phyloP scores from a whole-genome alignment of 2,797 vertebrate species.

The Sebastolobus altivelis region DNA sequence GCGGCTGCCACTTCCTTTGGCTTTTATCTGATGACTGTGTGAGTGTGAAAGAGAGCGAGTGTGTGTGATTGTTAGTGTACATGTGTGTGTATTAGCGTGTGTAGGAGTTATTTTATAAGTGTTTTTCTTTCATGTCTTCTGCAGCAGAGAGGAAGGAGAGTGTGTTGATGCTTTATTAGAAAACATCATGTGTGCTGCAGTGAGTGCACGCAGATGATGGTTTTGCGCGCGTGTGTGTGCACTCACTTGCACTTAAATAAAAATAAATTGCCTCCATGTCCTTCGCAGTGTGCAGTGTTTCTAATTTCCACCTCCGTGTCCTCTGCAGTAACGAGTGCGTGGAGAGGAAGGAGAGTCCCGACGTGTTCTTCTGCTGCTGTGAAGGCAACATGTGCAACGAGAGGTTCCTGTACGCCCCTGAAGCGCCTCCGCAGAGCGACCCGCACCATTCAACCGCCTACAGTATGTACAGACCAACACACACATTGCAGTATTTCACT shows the following conservation, averaged over 20 bases:
- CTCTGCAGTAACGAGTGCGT: conserved; percentile 90
- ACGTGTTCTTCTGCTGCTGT: conserved; percentile 98
- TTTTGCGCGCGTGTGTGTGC: neutral
- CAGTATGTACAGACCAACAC: conserved; percentile 70
- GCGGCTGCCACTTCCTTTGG: conserved; percentile 79
- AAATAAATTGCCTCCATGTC: conserved; percentile 29
- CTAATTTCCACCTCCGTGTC: conserved; percentile 40
- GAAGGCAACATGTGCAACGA: conserved; percentile 97
- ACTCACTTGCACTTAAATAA: conserved; percentile 20
- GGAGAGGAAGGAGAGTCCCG: conserved; percentile 94
- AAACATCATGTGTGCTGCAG: conserved; percentile 19
- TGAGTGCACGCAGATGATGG: conserved; percentile 3
- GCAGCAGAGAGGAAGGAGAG: conserved; percentile 28
- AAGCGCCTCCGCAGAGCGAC: conserved; percentile 86
- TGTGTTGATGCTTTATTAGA: conserved; percentile 17
- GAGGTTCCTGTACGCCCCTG: conserved; percentile 92
- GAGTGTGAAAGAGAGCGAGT: conserved; percentile 55
- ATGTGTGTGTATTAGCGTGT: conserved; percentile 35
- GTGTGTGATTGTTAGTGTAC: conserved; percentile 34
- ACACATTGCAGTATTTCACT: neutral
- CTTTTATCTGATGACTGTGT: conserved; percentile 77
- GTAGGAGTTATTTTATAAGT: conserved; percentile 66
- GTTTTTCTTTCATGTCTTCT: conserved; percentile 57
- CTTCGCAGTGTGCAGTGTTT: conserved; percentile 10
- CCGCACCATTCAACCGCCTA: conserved; percentile 79